Conservation (phyloP, 2,888 invertebrate genomes). For the Cephus spinipes region DNA sequence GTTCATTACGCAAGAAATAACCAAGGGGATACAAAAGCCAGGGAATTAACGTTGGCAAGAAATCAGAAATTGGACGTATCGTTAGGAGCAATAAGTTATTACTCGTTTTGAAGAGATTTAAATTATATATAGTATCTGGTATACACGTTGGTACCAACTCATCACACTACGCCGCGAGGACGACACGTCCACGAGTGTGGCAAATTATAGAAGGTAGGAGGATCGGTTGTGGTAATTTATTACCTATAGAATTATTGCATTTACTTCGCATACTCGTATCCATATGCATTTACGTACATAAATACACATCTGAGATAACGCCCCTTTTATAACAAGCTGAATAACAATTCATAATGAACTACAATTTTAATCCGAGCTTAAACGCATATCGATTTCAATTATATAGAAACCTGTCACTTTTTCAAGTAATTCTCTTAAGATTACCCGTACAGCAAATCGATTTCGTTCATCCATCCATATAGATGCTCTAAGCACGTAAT, state of each 20-base stretch:
- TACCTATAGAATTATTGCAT: slow-evolving; percentile 22
- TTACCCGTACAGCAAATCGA: background rate
- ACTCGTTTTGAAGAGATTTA: background rate
- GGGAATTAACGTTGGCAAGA: background rate
- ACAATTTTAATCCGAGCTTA: background rate
- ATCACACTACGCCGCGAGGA: slow-evolving; percentile 32
- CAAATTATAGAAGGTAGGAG: slow-evolving; percentile 20
- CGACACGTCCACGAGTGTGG: slow-evolving; percentile 25
- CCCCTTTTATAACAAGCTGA: background rate
- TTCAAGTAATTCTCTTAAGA: background rate
- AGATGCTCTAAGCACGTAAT: background rate
- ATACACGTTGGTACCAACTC: slow-evolving; percentile 30
- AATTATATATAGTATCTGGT: background rate
- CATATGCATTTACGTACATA: background rate
- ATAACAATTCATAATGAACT: background rate
- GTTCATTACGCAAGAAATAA: background rate
- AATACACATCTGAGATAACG: background rate
- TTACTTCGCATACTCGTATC: slow-evolving; percentile 2
- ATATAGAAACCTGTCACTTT: background rate
- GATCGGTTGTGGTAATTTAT: slow-evolving; percentile 33
- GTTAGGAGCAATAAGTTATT: background rate
- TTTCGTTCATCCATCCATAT: background rate
- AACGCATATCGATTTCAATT: background rate
- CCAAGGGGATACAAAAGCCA: background rate
- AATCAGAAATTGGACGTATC: background rate